Conservation (phyloP, 30 jellyfish, hydroid and myxozoan species). For the Morbakka virulenta region DNA sequence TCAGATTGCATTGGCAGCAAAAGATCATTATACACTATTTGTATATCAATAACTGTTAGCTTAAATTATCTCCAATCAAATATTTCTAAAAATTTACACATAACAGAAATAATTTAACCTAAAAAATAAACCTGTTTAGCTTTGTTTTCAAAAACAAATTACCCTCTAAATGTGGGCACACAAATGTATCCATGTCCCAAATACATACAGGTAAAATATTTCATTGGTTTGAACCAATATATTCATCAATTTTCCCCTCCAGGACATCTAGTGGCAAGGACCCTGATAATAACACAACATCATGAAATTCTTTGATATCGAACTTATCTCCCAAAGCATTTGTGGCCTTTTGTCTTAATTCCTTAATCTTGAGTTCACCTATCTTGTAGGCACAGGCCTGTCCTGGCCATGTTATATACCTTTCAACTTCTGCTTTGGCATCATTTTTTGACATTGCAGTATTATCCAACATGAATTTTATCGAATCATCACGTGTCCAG, state of each 20-base stretch:
- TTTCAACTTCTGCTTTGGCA: constrained; percentile 78
- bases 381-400: constrained; percentile 89
- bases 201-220: too few species aligned
- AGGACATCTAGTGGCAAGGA: constrained; percentile 53
- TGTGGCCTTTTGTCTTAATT: constrained; percentile 42
- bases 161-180: too few species aligned
- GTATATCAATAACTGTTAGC: too few species aligned
- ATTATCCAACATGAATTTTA: constrained; percentile 59
- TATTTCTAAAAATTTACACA: too few species aligned
- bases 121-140: too few species aligned
- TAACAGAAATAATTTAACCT: too few species aligned
- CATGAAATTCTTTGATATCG: constrained; percentile 77
- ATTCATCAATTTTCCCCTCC: constrained; percentile 2
- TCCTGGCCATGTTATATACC: constrained; percentile 97
- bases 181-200: too few species aligned
- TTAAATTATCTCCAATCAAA: too few species aligned
- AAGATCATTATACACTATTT: too few species aligned
- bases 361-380: constrained; percentile 76
- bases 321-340: constrained; percentile 62
- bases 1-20: too few species aligned
- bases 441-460: constrained; percentile 71
- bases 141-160: too few species aligned
- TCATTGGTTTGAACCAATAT: too few species aligned
- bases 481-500: constrained; percentile 81
- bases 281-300: constrained; percentile 54